Percentiles rank a stretch among this genome's conserved stretches.
These are phyloP conservation scores for Sturnira hondurensis DNA, from an alignment of 2,113 vertebrate species.

Conservation along the genomic window DNA sequence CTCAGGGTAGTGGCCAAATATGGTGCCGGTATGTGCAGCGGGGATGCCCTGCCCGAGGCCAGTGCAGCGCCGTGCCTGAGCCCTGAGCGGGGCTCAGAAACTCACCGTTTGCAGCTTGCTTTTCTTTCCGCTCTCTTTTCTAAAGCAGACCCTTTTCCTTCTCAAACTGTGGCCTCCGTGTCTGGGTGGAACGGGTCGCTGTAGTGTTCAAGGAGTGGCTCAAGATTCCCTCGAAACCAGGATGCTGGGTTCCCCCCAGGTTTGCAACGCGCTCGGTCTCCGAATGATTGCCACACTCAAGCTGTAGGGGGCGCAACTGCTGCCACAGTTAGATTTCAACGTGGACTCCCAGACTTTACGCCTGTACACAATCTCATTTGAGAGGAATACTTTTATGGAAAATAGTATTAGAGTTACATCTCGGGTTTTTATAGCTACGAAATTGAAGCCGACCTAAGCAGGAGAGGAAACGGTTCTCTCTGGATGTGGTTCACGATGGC, in stretches of 20 bases:
- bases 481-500: background rate
- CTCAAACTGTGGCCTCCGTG: background rate
- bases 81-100: background rate
- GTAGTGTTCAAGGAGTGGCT: background rate
- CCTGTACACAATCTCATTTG: background rate
- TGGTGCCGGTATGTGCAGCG: background rate
- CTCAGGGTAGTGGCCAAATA: conserved; percentile 30
- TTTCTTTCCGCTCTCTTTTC: background rate
- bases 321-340: background rate
- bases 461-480: conserved; percentile 28
- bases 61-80: background rate
- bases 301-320: background rate
- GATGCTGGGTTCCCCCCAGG: conserved; percentile 3
- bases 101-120: background rate
- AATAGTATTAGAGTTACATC: background rate
- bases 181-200: background rate
- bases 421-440: background rate
- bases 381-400: background rate
- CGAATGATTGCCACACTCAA: background rate
- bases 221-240: background rate
- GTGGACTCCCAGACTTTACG: background rate
- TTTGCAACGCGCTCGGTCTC: background rate
- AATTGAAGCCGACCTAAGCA: background rate
- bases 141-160: background rate
- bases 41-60: background rate